A percentile compares a stretch with the other conserved stretches of the same genome.
phyloP scores from a whole-genome alignment of 1,140 invertebrate species.

The Drosophila nasuta region DNA sequence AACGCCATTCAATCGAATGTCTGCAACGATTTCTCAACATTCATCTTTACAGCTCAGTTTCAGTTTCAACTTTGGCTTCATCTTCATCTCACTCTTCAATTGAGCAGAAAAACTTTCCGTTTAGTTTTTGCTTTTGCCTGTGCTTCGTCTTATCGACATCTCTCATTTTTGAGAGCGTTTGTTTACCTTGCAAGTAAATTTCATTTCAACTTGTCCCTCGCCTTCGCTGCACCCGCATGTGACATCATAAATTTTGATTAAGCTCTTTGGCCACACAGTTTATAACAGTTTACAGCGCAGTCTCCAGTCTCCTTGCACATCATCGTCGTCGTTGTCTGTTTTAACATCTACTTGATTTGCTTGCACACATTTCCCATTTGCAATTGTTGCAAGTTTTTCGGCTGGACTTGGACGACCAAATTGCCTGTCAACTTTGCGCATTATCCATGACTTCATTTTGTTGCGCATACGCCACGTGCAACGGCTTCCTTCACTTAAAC shows the following conservation, averaged over 20 bases:
- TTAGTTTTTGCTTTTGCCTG: neutral
- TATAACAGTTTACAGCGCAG: conserved; percentile 38
- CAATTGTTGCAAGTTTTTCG: conserved; percentile 23
- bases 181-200: conserved; percentile 62
- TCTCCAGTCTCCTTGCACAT: neutral
- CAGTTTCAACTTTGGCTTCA: neutral
- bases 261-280: conserved; percentile 54
- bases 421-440: conserved; percentile 48
- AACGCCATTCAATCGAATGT: conserved; percentile 26
- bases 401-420: conserved; percentile 31
- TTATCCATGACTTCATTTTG: conserved; percentile 22
- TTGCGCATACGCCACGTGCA: conserved; percentile 37
- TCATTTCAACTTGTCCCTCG: conserved; percentile 58
- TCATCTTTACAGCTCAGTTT: neutral
- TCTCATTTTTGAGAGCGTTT: conserved; percentile 28
- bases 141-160: neutral
- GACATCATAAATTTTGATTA: conserved; percentile 61
- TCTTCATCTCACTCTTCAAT: conserved; percentile 33
- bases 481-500: neutral
- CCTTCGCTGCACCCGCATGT: conserved; percentile 59
- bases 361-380: conserved; percentile 23
- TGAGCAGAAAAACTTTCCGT: conserved; percentile 42
- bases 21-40: neutral
- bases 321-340: conserved; percentile 21
- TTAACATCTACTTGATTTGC: conserved; percentile 22